Conservation (phyloP, 2,888 invertebrate species). For the Oeneis ivallda region DNA sequence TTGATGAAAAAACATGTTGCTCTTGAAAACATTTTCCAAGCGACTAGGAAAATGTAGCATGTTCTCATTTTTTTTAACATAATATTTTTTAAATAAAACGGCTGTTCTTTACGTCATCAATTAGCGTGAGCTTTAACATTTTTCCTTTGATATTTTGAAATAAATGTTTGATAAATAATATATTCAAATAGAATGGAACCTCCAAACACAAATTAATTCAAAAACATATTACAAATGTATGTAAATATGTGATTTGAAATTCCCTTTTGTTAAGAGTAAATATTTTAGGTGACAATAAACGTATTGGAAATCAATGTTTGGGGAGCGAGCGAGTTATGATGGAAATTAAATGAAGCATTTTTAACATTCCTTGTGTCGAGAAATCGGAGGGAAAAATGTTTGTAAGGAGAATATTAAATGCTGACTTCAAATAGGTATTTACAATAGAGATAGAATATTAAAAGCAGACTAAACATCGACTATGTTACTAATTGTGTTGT, state of each 20-base stretch:
- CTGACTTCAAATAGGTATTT: not conserved
- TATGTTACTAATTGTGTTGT: not conserved
- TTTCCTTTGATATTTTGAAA: not conserved
- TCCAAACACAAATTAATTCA: not conserved
- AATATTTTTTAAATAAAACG: not conserved
- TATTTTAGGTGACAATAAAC: conserved; percentile 3
- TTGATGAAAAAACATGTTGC: too few species aligned
- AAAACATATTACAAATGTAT: not conserved
- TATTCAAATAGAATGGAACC: not conserved
- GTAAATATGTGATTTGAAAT: not conserved
- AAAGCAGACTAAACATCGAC: not conserved
- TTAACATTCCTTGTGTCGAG: conserved; percentile 1
- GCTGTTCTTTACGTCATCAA: not conserved
- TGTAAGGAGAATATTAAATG: conserved; percentile 6
- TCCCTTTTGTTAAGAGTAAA: conserved; percentile 9
- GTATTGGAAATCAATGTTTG: conserved; percentile 14
- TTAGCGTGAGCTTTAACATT: not conserved
- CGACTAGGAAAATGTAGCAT: too few species aligned
- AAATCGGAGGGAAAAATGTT: not conserved
- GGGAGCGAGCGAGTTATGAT: not conserved
- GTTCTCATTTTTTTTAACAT: too few species aligned
- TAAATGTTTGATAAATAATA: not conserved
- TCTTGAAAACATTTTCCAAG: too few species aligned
- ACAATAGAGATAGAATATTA: not conserved
- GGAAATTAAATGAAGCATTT: conserved; percentile 1